These are phyloP conservation scores for Bryconaethiops microstoma DNA, from an alignment of 2,797 vertebrate genomes.

Conservation along the genomic window DNA sequence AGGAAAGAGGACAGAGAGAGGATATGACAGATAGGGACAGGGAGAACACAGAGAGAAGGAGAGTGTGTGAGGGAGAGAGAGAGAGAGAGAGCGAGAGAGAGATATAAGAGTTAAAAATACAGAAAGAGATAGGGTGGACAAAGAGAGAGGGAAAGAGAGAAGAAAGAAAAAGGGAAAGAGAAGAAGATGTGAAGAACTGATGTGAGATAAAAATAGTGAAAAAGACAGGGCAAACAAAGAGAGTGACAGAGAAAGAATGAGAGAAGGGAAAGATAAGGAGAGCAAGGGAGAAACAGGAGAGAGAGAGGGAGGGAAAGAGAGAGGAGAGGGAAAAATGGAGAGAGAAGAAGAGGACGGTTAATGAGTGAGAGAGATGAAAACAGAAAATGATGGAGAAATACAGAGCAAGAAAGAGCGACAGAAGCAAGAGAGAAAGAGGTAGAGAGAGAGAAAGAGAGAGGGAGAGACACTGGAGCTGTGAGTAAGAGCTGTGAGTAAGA, in stretches of 20 bases:
- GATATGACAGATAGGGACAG: too few relatives aligned
- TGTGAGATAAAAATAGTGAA: too few relatives aligned
- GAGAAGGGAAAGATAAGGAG: too few relatives aligned
- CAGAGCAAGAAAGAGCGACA: background rate
- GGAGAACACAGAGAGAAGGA: too few relatives aligned
- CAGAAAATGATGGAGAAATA: background rate
- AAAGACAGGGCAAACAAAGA: too few relatives aligned
- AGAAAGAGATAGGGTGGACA: too few relatives aligned
- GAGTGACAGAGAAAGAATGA: too few relatives aligned
- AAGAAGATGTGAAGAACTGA: background rate
- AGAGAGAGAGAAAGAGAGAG: background rate
- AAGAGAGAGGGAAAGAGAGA: conserved; percentile 24
- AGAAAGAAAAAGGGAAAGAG: background rate
- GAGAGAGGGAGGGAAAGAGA: background rate
- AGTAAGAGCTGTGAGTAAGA: too few relatives aligned
- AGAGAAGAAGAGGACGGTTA: background rate
- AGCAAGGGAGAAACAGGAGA: background rate
- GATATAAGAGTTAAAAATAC: too few relatives aligned
- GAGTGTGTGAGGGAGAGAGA: too few relatives aligned
- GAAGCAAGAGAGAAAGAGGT: background rate
- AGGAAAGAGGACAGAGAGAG: too few relatives aligned
- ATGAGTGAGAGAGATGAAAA: conserved; percentile 14
- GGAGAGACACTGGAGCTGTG: conserved; percentile 1
- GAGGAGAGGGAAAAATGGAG: too few relatives aligned
- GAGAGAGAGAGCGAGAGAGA: background rate